Conservation (phyloP, 2,888 invertebrate genomes). For the Xanthorhoe designata region DNA sequence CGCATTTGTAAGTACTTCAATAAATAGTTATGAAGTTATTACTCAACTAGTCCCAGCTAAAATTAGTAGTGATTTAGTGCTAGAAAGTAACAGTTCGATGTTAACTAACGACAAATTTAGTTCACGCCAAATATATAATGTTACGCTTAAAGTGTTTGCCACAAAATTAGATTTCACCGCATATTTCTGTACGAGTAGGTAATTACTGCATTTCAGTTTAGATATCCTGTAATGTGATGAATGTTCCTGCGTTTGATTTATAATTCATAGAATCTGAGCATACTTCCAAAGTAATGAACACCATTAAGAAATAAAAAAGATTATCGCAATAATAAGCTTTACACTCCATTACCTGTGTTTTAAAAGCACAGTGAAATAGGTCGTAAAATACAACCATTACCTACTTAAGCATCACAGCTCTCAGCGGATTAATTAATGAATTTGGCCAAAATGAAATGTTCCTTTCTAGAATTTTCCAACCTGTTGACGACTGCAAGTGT, state of each 20-base stretch:
- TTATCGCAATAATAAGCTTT: slow-evolving; percentile 1
- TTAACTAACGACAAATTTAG: slow-evolving; percentile 46
- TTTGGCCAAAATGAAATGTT: neutral
- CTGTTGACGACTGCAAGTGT: slow-evolving; percentile 5
- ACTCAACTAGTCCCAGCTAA: slow-evolving; percentile 18
- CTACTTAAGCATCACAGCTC: neutral
- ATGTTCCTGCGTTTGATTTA: slow-evolving; percentile 18
- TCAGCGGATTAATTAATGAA: neutral
- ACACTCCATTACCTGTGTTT: slow-evolving; percentile 4
- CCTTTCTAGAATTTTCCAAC: neutral
- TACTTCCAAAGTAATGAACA: neutral
- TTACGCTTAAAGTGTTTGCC: slow-evolving; percentile 32
- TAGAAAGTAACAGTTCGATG: slow-evolving; percentile 36
- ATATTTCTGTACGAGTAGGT: slow-evolving; percentile 32
- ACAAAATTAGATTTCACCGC: slow-evolving; percentile 32
- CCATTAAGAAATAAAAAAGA: neutral
- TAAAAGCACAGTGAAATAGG: slow-evolving; percentile 22
- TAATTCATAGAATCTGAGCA: slow-evolving; percentile 3
- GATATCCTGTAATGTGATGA: slow-evolving; percentile 29
- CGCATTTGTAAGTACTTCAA: slow-evolving; percentile 9
- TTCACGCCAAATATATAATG: slow-evolving; percentile 48
- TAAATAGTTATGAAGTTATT: slow-evolving; percentile 25
- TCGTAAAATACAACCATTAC: slow-evolving; percentile 2
- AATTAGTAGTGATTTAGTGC: slow-evolving; percentile 31
- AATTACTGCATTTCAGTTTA: slow-evolving; percentile 32